Evolutionary conservation across 2,113 vertebrate genomes (phyloP).

Genomic region (Actenoides lindsayi): DNA sequence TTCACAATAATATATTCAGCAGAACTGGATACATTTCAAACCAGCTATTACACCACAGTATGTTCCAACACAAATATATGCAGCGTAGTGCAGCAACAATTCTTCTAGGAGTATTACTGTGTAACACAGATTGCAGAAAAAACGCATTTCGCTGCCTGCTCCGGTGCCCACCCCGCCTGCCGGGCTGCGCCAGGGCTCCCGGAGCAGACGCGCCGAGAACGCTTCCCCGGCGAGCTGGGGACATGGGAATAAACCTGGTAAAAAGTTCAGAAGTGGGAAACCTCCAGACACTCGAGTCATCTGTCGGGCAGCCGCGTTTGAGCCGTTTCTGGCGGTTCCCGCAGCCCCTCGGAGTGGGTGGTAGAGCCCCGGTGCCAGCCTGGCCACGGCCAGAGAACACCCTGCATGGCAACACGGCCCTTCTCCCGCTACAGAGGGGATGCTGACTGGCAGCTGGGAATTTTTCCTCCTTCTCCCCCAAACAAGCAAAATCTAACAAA

Average conservation of each 20-base stretch:
- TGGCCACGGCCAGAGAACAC: background rate
- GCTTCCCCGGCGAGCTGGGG: background rate
- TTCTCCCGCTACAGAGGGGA: rapidly evolving
- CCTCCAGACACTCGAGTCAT: background rate
- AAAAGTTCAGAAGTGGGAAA: background rate
- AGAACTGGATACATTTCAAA: slow-evolving; percentile 18
- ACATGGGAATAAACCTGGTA: background rate
- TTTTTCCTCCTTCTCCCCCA: background rate
- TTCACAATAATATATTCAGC: slow-evolving; percentile 13
- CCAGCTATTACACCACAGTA: slow-evolving; percentile 32
- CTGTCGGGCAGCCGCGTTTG: background rate
- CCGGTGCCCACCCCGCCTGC: background rate
- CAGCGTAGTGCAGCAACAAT: background rate
- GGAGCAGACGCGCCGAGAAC: background rate
- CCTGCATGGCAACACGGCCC: rapidly evolving
- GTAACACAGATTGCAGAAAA: background rate
- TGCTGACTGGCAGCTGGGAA: rapidly evolving
- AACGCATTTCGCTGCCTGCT: background rate
- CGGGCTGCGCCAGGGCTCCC: background rate
- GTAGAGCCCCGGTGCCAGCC: background rate
- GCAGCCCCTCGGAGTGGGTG: rapidly evolving
- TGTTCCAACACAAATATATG: slow-evolving; percentile 52
- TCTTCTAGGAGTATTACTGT: background rate
- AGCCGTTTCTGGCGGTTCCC: rapidly evolving
- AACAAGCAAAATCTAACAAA: background rate